These are phyloP conservation scores for Rhabdomys pumilio DNA, from an alignment of 2,797 vertebrate genomes.

Conservation along the genomic window DNA sequence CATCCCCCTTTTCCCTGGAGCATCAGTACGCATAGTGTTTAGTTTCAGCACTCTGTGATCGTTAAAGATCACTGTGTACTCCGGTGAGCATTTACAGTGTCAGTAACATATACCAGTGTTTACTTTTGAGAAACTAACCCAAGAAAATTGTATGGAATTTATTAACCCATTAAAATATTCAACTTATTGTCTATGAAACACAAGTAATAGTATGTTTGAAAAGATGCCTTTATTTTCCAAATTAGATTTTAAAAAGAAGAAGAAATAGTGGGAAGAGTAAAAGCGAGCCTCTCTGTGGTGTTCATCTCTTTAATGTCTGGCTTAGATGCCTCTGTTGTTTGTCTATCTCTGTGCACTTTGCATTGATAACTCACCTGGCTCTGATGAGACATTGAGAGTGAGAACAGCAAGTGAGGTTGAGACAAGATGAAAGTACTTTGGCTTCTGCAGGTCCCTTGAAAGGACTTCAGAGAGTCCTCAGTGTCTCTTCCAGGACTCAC, in stretches of 20 bases:
- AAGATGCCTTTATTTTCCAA: constrained; percentile 29
- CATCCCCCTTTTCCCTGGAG: background rate
- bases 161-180: constrained; percentile 60
- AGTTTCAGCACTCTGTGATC: background rate
- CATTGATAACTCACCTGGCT: background rate
- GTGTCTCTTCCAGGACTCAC: background rate
- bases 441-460: background rate
- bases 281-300: background rate
- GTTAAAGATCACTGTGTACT: background rate
- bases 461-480: background rate
- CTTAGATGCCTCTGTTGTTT: background rate
- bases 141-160: background rate
- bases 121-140: constrained; percentile 28
- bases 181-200: background rate
- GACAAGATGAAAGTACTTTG: background rate
- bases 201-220: constrained; percentile 41
- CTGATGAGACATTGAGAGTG: background rate
- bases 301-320: background rate
- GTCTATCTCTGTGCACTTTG: background rate
- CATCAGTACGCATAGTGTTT: background rate
- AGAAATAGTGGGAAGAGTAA: background rate
- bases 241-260: background rate
- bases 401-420: background rate
- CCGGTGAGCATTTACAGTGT: background rate
- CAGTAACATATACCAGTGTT: background rate